Evolutionary conservation across 2,797 vertebrate species (phyloP).

Genomic region (Oophaga sylvatica): DNA sequence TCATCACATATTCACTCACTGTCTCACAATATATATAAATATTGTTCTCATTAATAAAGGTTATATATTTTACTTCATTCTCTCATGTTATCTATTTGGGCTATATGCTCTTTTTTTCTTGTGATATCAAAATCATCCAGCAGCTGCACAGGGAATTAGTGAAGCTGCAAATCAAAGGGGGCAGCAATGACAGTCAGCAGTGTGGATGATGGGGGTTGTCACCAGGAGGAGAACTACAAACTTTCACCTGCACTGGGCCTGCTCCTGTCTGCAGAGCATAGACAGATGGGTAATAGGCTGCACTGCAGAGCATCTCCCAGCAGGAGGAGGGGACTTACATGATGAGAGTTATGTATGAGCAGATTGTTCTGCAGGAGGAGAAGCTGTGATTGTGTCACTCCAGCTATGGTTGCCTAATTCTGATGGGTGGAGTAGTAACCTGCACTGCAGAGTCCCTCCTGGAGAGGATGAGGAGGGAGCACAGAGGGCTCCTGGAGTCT

Average conservation of each 20-base stretch:
- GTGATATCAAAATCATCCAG: no score
- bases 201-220: neutral
- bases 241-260: neutral
- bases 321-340: neutral
- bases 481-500: neutral
- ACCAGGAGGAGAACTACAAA: neutral
- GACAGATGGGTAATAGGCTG: neutral
- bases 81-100: no score
- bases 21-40: no score
- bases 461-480: neutral
- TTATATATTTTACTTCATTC: no score
- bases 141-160: conserved; percentile 26
- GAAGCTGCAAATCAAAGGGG: neutral
- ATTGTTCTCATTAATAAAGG: no score
- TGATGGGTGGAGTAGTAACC: conserved; percentile 14
- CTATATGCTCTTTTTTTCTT: no score
- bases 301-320: neutral
- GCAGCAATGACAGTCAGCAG: conserved; percentile 9
- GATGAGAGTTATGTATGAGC: neutral
- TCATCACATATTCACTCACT: no score
- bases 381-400: neutral
- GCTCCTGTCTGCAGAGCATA: neutral
- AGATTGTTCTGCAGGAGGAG: neutral
- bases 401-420: neutral
- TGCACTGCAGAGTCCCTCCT: neutral